Percentiles rank a stretch among this genome's conserved stretches.
Evolutionary conservation across 2,797 vertebrate species (phyloP).

Genomic region (Arrhamphus sclerolepis): DNA sequence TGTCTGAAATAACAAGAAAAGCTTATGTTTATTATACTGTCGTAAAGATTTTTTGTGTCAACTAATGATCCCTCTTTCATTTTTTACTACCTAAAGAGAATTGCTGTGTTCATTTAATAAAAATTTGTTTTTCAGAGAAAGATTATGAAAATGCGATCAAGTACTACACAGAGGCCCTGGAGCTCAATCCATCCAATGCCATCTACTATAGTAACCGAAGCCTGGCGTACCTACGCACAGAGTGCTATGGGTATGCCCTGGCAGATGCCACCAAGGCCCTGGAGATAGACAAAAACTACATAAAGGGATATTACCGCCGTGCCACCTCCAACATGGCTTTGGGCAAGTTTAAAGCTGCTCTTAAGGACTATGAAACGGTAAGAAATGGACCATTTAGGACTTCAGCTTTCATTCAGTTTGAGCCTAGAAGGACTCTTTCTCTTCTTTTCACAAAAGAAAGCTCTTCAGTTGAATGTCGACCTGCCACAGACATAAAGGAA

Average conservation of each 20-base stretch:
- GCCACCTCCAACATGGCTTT: slow-evolving; percentile 97
- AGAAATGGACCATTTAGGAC: slow-evolving; percentile 32
- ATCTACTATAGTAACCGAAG: slow-evolving; percentile 96
- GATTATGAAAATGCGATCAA: slow-evolving; percentile 95
- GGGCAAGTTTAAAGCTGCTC: slow-evolving; percentile 93
- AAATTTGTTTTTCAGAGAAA: slow-evolving; percentile 81
- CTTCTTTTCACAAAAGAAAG: no score
- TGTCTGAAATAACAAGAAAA: no score
- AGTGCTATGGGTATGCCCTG: slow-evolving; percentile 95
- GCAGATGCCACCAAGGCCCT: slow-evolving; percentile 90
- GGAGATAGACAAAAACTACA: slow-evolving; percentile 92
- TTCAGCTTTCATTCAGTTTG: neutral
- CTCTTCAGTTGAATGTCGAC: no score
- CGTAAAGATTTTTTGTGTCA: no score
- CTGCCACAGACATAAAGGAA: no score
- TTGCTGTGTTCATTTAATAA: neutral
- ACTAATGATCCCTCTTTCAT: no score
- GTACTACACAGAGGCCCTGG: slow-evolving; percentile 91
- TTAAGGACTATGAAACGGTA: slow-evolving; percentile 95
- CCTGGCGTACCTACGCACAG: slow-evolving; percentile 94
- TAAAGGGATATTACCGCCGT: slow-evolving; percentile 94
- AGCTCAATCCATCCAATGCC: slow-evolving; percentile 88
- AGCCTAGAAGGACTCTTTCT: neutral
- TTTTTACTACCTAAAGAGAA: no score
- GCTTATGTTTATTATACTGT: no score